Percentiles rank a stretch among this genome's conserved stretches.
Conservation (phyloP, 2,113 vertebrate species). For the Nematolebias whitei region DNA sequence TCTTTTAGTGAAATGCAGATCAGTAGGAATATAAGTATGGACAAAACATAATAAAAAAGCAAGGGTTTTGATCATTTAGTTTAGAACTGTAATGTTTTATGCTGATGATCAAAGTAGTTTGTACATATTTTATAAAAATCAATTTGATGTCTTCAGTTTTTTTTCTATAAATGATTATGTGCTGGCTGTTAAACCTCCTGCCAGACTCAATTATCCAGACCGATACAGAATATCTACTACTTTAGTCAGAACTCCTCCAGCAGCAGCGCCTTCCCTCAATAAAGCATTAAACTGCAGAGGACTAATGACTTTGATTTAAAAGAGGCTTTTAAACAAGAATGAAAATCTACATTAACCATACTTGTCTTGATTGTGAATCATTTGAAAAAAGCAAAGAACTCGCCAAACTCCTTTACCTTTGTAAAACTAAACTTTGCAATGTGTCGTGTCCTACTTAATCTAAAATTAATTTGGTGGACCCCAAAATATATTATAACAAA, state of each 20-base stretch:
- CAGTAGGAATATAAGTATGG: no score
- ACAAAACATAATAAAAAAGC: no score
- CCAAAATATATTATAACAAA: no score
- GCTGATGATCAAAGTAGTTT: no score
- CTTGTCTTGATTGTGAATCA: slow-evolving; percentile 23
- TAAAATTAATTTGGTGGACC: no score
- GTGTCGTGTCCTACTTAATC: no score
- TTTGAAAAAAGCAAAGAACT: not conserved
- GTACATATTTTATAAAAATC: not conserved
- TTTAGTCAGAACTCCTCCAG: slow-evolving; percentile 11
- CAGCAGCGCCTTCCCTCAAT: slow-evolving; percentile 4
- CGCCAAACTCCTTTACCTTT: not conserved
- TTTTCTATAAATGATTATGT: slow-evolving; percentile 2
- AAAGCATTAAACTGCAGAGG: slow-evolving; percentile 8
- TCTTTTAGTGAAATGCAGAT: no score
- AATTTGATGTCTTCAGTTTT: not conserved
- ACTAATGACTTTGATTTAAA: slow-evolving; percentile 19
- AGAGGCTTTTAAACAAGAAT: slow-evolving; percentile 8
- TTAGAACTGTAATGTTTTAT: no score
- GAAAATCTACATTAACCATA: not conserved
- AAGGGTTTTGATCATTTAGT: no score
- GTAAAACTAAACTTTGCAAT: slow-evolving; percentile 7
- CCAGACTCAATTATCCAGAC: slow-evolving; percentile 23
- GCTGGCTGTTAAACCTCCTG: slow-evolving; percentile 27
- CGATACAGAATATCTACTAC: slow-evolving; percentile 9